Base-by-base conservation (phyloP, 1,140 invertebrate genomes). In the Zaprionus ornatus region DNA sequence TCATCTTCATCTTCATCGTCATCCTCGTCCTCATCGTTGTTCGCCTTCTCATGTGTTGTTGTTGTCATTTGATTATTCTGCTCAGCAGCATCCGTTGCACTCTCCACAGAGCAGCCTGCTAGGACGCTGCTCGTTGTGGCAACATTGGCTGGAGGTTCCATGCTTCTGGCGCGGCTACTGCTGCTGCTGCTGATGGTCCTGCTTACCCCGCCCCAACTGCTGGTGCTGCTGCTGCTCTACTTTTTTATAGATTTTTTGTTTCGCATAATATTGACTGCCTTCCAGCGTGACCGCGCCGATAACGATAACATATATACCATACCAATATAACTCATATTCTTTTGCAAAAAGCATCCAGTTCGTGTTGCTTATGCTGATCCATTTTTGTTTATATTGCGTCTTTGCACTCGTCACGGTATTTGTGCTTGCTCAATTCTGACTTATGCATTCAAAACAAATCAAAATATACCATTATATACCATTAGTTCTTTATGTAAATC, bases 221-320 rank as follows among this genome's bases (percentile, higher is more conserved):
- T 71, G 59, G 37, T 59, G 29, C 65, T 59, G 50, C 60, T 71
- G 55, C 74, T 76, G 74, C 69, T 77, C 74, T 77, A 77, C 69
- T 77, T 73, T 73, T 73, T 77, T 77, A 77, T 77, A 67, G 74
- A 73, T 77, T 77, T 75, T 72, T 50, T 73, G 74, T 77, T 73
- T 77, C 62, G 62, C 74, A 77, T 77, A 77, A 77, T 77, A 73
- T 66, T 77, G 57, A 57, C 70, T 64, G 40, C 40, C n/a, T 45
- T 17, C 40, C 40, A 45, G 40, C 40, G 40, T 45, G 40, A 45
- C 7, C 40, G 40, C 40, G 40, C 40, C 40, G 40, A 45, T 45
- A 45, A 45, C 40, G 40, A 45, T 45, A 45, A 17, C n/a, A 45
- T 45, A 45, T 45, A 45, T 45, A 45, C 40, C n/a, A 17, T 17